Evolutionary conservation across 2,797 vertebrate genomes (phyloP).

Genomic region (Aselliscus stoliczkanus): DNA sequence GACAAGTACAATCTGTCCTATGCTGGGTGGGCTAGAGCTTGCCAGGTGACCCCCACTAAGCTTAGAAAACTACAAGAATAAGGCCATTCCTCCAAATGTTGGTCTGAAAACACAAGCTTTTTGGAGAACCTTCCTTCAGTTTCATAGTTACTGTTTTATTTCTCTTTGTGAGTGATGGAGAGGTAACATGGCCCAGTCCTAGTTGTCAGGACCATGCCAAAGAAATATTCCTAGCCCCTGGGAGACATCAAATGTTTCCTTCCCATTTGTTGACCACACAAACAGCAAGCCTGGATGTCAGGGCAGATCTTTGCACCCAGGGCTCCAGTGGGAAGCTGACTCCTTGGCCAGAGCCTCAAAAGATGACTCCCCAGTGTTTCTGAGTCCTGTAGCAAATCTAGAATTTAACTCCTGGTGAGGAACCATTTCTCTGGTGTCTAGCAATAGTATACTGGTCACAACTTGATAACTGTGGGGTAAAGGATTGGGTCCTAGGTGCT

Average conservation of each 20-base stretch:
- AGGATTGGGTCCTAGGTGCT: not conserved
- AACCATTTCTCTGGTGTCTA: not conserved
- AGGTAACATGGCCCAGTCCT: not conserved
- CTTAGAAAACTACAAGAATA: not conserved
- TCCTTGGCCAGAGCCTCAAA: not conserved
- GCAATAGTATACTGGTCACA: not conserved
- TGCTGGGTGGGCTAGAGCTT: not conserved
- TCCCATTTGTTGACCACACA: not conserved
- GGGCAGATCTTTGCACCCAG: not conserved
- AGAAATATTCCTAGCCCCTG: not conserved
- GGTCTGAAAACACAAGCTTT: not conserved
- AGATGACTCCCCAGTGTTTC: not conserved
- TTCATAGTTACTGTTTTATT: not conserved
- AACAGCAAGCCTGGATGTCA: not conserved
- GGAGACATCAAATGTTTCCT: not conserved
- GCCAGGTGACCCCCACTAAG: not conserved
- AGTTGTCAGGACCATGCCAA: not conserved
- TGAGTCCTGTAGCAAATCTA: not conserved
- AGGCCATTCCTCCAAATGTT: not conserved
- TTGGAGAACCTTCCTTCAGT: not conserved
- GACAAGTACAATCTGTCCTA: not conserved
- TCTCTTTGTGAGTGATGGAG: not conserved
- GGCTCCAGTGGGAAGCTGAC: not conserved
- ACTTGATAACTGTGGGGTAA: not conserved
- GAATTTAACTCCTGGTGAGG: not conserved